Conservation (phyloP, 2,888 invertebrate genomes). For the Himalopsyche kuldschensis region DNA sequence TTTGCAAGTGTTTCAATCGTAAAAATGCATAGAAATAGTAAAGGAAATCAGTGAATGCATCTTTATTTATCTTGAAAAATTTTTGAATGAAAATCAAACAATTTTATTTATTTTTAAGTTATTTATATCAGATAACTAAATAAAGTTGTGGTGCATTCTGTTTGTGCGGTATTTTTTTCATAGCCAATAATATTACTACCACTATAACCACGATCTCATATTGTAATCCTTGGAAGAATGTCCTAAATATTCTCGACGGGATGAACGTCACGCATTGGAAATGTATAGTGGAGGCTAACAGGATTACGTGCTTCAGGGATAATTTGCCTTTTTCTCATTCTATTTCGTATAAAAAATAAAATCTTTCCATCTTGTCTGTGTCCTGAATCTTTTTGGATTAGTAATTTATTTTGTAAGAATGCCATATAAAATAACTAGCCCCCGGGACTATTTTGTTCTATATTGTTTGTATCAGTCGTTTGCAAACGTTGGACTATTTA, state of each 20-base stretch:
- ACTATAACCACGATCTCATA: background rate
- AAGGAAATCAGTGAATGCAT: too few species aligned
- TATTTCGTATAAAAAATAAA: background rate
- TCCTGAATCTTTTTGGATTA: background rate
- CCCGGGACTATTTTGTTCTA: background rate
- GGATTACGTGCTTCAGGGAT: background rate
- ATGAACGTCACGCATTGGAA: background rate
- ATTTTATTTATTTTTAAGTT: too few species aligned
- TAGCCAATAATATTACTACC: background rate
- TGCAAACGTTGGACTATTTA: background rate
- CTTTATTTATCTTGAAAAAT: too few species aligned
- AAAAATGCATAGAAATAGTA: too few species aligned
- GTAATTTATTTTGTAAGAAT: background rate
- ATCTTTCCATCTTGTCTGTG: background rate
- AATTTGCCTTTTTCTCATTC: background rate
- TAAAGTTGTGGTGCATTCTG: background rate
- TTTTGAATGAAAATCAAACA: too few species aligned
- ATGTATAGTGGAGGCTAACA: background rate
- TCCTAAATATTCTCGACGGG: background rate
- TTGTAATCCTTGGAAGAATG: background rate
- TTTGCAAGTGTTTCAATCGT: too few species aligned
- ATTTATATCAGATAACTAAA: background rate
- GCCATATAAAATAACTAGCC: background rate
- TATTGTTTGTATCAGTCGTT: background rate
- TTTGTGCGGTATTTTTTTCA: background rate